A percentile compares a stretch with the other conserved stretches of the same genome.
These are phyloP conservation scores for Strigamia transsilvanica DNA, from an alignment of 2,888 invertebrate species.

Conservation along the genomic window DNA sequence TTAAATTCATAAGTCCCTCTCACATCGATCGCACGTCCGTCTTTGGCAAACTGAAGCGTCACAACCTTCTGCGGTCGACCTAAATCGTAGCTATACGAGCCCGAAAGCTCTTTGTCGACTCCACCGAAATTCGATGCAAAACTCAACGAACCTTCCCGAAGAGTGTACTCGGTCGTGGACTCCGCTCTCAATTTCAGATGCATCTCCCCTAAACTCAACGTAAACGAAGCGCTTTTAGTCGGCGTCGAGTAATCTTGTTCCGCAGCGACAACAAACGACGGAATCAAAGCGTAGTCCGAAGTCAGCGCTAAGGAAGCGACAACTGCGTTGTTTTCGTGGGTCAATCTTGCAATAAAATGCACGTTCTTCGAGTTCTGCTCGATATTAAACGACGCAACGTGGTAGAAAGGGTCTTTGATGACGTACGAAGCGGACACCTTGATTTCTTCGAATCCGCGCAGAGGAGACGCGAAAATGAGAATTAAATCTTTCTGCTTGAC, in stretches of 20 bases:
- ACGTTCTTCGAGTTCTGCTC: background rate
- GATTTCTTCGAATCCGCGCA: background rate
- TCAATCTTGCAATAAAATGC: background rate
- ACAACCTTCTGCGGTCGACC: background rate
- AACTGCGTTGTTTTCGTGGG: background rate
- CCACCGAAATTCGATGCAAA: background rate
- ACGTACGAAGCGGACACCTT: background rate
- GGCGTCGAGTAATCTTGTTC: background rate
- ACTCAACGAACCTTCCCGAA: background rate
- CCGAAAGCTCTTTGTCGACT: background rate
- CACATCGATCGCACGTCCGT: background rate
- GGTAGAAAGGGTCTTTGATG: background rate
- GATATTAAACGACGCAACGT: background rate
- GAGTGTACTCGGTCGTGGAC: slow-evolving; percentile 1
- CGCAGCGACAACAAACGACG: background rate
- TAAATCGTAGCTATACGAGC: background rate
- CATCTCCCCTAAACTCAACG: background rate
- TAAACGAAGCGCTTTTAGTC: slow-evolving; percentile 5
- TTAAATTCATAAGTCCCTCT: background rate
- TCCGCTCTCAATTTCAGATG: background rate
- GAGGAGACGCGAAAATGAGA: background rate
- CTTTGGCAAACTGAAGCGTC: background rate
- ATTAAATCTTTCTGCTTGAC: background rate
- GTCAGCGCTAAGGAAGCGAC: background rate
- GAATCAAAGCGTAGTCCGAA: background rate